Base-by-base conservation (phyloP, 2,113 vertebrate species). In the Chamaetylas fuelleborni region DNA sequence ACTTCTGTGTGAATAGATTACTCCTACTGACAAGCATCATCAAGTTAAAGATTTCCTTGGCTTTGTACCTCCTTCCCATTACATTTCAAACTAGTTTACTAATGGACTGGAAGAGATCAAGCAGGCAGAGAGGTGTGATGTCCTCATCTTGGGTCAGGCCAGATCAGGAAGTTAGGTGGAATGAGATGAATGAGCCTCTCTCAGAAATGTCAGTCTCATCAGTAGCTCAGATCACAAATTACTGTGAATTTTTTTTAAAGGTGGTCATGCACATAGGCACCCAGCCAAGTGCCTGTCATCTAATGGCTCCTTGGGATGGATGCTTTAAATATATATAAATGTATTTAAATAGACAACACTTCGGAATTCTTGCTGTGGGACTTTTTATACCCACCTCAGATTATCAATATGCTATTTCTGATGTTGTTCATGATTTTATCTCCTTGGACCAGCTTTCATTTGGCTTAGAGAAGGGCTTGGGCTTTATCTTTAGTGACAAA, bases 1-100 rank as follows among this genome's bases (percentile, higher is more conserved):
- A 80, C 82, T 92, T 90, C 73, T 38, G 73, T 81, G 64, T 57
- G 91, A 85, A 91, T n/a, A 70, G 66, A 95, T 93, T 76, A 65
- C 54, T 62, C 58, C 84, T 80, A 36, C 60, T 92, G 93, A 93
- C 81, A 90, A 96, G 40, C 28, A 70, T 74, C 91, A 94, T 95
- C 86, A 94, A 85, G 93, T 97, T 95, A 97, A 97, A 93, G 19
- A 95, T 97, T 96, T 69, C 62, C 80, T 69, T 56, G 57, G 12
- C 47, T 83, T 64, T 71, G 53, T 24, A 42, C 74, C 60, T 82
- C 65, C 64, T 61, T 47, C 45, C 61, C 82, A 91, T 50, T 65
- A 86, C 23, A 69, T 74, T 94, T 85, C 92, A 86, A 83, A 60
- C 92, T 90, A 58, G 85, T 38, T 95, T 85, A 85, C 65, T 76